Evolutionary conservation across 2,888 invertebrate genomes (phyloP), one percentile per base, ranked within the genome.

Genomic region (Elgonia sp.): DNA sequence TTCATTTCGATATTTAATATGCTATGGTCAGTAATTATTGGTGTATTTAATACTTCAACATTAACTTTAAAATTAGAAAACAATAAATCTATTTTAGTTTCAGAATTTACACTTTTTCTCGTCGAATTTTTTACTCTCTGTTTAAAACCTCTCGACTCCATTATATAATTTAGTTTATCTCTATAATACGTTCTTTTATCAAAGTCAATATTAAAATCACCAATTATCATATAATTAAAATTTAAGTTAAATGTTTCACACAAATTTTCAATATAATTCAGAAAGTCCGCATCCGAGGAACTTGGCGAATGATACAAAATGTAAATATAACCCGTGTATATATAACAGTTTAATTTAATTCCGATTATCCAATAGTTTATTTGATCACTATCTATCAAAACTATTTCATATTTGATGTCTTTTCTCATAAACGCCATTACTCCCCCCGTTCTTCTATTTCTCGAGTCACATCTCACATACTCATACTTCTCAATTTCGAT

Each of bases 211-310:
- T 62, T 10, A 63, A n/a, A n/a, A n/a, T n/a, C n/a, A n/a, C n/a
- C n/a, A n/a, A n/a, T n/a, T n/a, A n/a, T n/a, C n/a, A n/a, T 18
- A 39, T 37, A 37, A 14, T 63, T 63, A n/a, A 65, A 65, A 39
- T 40, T 65, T 18, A 65, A 42, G 20, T n/a, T n/a, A n/a, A n/a
- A n/a, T n/a, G n/a, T n/a, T n/a, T n/a, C n/a, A n/a, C n/a, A n/a
- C n/a, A n/a, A n/a, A n/a, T n/a, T n/a, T n/a, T n/a, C n/a, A n/a
- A n/a, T n/a, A n/a, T n/a, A n/a, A n/a, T n/a, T n/a, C n/a, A n/a
- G n/a, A n/a, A n/a, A n/a, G n/a, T n/a, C n/a, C n/a, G n/a, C n/a
- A n/a, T n/a, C n/a, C n/a, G n/a, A n/a, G n/a, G n/a, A n/a, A n/a
- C n/a, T n/a, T n/a, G n/a, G n/a, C n/a, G n/a, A n/a, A n/a, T n/a